Evolutionary conservation across 2,888 invertebrate species (phyloP).

Genomic region (Acleris cristana): DNA sequence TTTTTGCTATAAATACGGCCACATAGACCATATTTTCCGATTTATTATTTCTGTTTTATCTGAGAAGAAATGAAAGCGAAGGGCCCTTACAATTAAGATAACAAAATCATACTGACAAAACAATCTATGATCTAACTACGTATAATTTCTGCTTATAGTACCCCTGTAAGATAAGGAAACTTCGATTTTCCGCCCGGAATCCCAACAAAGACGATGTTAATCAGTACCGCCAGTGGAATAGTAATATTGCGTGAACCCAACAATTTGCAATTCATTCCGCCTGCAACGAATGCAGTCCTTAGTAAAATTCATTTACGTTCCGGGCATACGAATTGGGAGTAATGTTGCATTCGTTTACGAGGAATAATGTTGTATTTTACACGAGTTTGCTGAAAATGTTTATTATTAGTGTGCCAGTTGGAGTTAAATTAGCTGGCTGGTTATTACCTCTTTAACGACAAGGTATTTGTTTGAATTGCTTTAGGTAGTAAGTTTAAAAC

Average conservation of each 20-base stretch:
- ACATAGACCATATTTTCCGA: too few relatives aligned
- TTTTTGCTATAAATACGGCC: too few relatives aligned
- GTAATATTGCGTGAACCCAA: conserved; percentile 15
- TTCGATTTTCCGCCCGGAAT: background rate
- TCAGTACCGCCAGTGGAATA: conserved; percentile 12
- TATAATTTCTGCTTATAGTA: background rate
- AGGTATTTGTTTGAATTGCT: too few relatives aligned
- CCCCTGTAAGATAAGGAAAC: background rate
- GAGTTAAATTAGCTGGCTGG: too few relatives aligned
- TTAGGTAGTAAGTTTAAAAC: too few relatives aligned
- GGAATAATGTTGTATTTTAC: background rate
- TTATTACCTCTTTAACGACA: too few relatives aligned
- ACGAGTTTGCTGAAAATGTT: background rate
- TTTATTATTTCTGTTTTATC: too few relatives aligned
- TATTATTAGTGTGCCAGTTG: background rate
- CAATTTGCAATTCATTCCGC: conserved; percentile 13
- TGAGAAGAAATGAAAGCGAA: too few relatives aligned
- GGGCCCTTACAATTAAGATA: too few relatives aligned
- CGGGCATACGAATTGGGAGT: conserved; percentile 5
- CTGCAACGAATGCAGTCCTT: conserved; percentile 15
- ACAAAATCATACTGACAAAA: background rate
- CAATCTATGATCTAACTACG: background rate
- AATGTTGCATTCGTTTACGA: background rate
- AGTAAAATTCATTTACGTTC: conserved; percentile 19
- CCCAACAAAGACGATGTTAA: conserved; percentile 12